Percentiles rank a stretch among this genome's conserved stretches.
Evolutionary conservation across 2,113 vertebrate species (phyloP).

Genomic region (Nycticryphes semicollaris): DNA sequence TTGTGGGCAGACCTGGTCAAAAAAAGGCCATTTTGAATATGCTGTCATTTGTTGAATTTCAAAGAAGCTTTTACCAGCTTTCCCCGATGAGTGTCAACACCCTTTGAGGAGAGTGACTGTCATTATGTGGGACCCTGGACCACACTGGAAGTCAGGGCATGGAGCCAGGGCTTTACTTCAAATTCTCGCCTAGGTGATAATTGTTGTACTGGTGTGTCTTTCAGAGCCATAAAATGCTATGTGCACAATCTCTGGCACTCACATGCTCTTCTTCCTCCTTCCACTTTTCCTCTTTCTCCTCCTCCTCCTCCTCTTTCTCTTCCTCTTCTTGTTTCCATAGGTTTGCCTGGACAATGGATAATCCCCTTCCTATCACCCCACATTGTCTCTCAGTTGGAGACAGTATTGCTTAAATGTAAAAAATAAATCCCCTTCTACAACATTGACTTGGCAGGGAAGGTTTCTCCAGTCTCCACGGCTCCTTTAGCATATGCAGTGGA

Average conservation of each 20-base stretch:
- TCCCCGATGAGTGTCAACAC: fast-evolving
- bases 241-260: neutral
- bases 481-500: neutral
- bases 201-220: neutral
- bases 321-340: neutral
- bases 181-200: neutral
- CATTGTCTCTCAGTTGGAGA: neutral
- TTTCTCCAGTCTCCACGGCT: neutral
- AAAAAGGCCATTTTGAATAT: neutral
- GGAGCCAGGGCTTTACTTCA: neutral
- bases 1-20: neutral
- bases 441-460: neutral
- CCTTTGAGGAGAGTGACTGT: neutral
- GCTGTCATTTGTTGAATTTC: neutral
- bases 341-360: neutral
- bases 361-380: neutral
- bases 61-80: neutral
- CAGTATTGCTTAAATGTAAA: neutral
- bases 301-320: neutral
- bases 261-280: neutral
- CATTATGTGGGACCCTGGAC: neutral
- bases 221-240: neutral
- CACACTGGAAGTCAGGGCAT: neutral
- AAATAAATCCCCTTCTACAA: neutral
- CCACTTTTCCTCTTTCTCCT: neutral